A percentile compares a stretch with the other conserved stretches of the same genome.
Evolutionary conservation across 1,140 invertebrate genomes (phyloP).

Genomic region (Bombus difficillimus): DNA sequence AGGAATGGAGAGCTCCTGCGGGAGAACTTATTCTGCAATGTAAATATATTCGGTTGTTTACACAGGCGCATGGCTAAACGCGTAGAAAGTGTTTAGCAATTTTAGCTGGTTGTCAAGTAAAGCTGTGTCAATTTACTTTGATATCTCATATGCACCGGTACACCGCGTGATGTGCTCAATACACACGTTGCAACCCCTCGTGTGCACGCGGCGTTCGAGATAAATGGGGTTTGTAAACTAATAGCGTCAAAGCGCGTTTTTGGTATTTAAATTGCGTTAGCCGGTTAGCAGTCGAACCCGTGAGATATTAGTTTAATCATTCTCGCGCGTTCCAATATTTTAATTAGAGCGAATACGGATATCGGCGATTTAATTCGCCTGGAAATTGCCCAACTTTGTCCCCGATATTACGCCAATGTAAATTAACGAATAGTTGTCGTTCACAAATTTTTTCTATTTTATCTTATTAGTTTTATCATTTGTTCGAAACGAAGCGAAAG

Average conservation of each 20-base stretch:
- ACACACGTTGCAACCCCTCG: slow-evolving; percentile 5
- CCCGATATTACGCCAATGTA: background rate
- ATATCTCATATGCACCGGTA: slow-evolving; percentile 52
- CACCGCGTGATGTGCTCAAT: slow-evolving; percentile 28
- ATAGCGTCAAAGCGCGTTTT: slow-evolving; percentile 47
- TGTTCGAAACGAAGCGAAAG: background rate
- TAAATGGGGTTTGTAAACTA: slow-evolving; percentile 57
- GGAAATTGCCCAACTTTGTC: background rate
- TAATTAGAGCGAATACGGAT: slow-evolving; percentile 17
- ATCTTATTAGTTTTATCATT: background rate
- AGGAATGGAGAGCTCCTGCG: background rate
- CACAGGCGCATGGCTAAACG: slow-evolving; percentile 40
- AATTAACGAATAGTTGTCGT: background rate
- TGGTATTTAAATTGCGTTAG: slow-evolving; percentile 6
- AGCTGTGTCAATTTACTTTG: slow-evolving; percentile 63
- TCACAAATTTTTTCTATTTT: background rate
- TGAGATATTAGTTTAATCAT: slow-evolving; percentile 33
- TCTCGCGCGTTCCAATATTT: slow-evolving; percentile 23
- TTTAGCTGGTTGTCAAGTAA: slow-evolving; percentile 48
- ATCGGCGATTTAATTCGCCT: background rate
- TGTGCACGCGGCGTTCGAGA: slow-evolving; percentile 45
- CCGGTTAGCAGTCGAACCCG: background rate
- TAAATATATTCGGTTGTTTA: slow-evolving; percentile 33
- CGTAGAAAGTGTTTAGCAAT: slow-evolving; percentile 55
- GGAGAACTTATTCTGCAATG: slow-evolving; percentile 32